Evolutionary conservation across 2,113 vertebrate species (phyloP).

Genomic region (Malurus cyaneus): DNA sequence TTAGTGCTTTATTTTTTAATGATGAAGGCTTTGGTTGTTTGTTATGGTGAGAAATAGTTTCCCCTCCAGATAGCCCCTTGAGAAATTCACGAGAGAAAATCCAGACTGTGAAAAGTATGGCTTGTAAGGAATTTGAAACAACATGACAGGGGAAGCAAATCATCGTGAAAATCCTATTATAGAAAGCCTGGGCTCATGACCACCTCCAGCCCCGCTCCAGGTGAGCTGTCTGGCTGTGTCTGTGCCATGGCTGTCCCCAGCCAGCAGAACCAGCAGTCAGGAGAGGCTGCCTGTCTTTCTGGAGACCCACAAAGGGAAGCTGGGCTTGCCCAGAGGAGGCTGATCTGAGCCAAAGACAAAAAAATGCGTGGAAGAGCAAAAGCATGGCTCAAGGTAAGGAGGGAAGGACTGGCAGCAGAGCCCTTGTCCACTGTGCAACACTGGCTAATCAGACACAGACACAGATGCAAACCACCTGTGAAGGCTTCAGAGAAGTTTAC

Average conservation of each 20-base stretch:
- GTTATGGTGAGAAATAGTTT: constrained; percentile 67
- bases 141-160: constrained; percentile 45
- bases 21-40: constrained; percentile 62
- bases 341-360: not conserved
- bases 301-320: not conserved
- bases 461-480: not conserved
- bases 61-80: constrained; percentile 54
- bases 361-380: rapidly evolving
- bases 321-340: not conserved
- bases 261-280: not conserved
- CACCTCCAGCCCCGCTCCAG: not conserved
- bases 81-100: constrained; percentile 63
- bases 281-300: not conserved
- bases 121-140: constrained; percentile 61
- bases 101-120: constrained; percentile 65
- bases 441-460: not conserved
- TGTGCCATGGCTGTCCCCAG: rapidly evolving
- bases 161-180: not conserved
- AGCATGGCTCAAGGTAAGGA: not conserved
- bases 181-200: not conserved
- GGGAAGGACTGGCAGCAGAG: not conserved
- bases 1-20: constrained; percentile 43
- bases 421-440: not conserved
- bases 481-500: not conserved
- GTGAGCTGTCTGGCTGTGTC: not conserved